Conservation (phyloP, 2,888 invertebrate species). For the Pseudococcus viburni region DNA sequence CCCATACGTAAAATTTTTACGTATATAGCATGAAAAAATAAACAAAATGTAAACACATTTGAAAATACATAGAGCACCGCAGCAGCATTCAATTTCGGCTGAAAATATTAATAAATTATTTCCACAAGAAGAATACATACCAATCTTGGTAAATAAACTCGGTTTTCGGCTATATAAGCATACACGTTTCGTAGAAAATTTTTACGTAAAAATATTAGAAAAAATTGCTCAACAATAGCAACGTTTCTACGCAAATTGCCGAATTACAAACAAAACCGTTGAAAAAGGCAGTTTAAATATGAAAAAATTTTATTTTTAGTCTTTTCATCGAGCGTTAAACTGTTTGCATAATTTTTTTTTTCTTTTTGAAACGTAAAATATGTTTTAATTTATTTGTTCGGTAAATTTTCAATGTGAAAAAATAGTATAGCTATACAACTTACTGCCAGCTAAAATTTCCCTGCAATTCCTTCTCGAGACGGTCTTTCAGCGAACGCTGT, state of each 20-base stretch:
- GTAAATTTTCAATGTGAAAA: background rate
- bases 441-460: constrained; percentile 87
- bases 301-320: background rate
- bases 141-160: background rate
- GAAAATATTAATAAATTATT: constrained; percentile 19
- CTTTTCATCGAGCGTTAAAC: constrained; percentile 17
- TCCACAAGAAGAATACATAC: background rate
- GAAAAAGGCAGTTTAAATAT: background rate
- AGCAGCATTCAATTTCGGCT: background rate
- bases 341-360: constrained; percentile 17
- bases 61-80: background rate
- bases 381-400: background rate
- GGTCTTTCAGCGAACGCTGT: constrained; percentile 84
- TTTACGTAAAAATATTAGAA: background rate
- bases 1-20: background rate
- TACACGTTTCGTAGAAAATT: background rate
- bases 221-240: background rate
- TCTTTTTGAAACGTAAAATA: background rate
- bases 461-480: constrained; percentile 85
- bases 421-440: constrained; percentile 73
- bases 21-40: background rate
- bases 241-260: background rate
- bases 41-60: constrained; percentile 1
- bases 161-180: background rate
- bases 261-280: constrained; percentile 28